These are phyloP conservation scores for Meloidogyne chitwoodi DNA, from an alignment of 1,140 invertebrate genomes.

Conservation along the genomic window DNA sequence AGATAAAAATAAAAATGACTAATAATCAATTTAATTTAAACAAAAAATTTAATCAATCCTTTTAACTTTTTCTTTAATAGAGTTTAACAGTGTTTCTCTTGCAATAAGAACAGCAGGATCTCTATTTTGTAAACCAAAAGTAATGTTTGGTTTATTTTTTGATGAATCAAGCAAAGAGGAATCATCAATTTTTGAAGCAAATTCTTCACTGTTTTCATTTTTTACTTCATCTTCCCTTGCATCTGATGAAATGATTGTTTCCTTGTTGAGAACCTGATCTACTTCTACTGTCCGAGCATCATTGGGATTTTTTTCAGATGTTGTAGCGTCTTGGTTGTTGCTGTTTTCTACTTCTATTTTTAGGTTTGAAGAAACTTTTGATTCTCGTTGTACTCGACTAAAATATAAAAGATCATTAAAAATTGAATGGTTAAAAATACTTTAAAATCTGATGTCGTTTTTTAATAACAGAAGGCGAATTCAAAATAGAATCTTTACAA, in stretches of 20 bases:
- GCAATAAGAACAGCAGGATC: conserved; percentile 24
- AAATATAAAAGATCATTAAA: neutral
- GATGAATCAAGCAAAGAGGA: neutral
- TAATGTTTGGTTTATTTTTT: neutral
- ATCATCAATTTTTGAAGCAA: neutral
- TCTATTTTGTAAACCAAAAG: neutral
- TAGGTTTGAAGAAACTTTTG: neutral
- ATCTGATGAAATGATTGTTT: neutral
- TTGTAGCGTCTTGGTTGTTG: neutral
- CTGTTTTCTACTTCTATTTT: neutral
- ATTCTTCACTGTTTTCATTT: neutral
- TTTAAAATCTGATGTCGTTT: neutral
- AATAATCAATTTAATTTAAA: neutral
- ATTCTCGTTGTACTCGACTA: neutral
- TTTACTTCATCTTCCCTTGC: neutral
- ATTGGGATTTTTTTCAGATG: neutral
- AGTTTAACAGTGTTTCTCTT: conserved; percentile 31
- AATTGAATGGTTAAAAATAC: neutral
- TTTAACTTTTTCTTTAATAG: conserved; percentile 46
- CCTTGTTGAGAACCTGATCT: neutral
- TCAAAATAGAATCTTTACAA: neutral
- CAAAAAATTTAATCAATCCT: conserved; percentile 33
- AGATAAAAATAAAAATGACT: too few species aligned
- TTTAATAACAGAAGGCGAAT: neutral
- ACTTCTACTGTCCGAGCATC: neutral